Evolutionary conservation across 2,888 invertebrate species (phyloP).

Genomic region (Caenorhabditis drosophilae): DNA sequence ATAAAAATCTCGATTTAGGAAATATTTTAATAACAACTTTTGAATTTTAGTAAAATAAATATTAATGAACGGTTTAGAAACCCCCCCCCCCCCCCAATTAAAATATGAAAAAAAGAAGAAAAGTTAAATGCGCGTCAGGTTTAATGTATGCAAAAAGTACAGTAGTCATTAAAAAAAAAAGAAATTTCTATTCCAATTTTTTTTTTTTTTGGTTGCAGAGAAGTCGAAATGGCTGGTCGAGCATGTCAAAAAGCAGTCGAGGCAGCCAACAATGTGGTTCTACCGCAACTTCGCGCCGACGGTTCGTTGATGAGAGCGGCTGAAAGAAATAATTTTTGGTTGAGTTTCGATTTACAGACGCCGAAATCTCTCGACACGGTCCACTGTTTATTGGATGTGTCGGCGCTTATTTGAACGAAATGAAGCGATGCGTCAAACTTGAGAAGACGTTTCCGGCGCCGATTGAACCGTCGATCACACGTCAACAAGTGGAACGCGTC

Average conservation of each 20-base stretch:
- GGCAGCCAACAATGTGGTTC: slow-evolving; percentile 64
- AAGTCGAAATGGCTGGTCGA: slow-evolving; percentile 55
- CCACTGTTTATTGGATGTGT: slow-evolving; percentile 68
- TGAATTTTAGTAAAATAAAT: too few relatives aligned
- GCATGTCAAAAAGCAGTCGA: slow-evolving; percentile 66
- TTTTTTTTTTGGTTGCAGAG: too few relatives aligned
- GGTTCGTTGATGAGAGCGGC: slow-evolving; percentile 23
- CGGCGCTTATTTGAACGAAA: slow-evolving; percentile 63
- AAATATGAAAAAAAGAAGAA: too few relatives aligned
- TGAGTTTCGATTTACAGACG: slow-evolving; percentile 38
- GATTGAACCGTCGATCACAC: slow-evolving; percentile 51
- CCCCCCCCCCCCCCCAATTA: too few relatives aligned
- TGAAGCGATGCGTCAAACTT: slow-evolving; percentile 64
- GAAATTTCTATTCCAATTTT: too few relatives aligned
- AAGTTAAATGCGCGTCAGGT: too few relatives aligned
- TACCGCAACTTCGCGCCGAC: slow-evolving; percentile 67
- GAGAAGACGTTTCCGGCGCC: slow-evolving; percentile 58
- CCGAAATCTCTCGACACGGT: slow-evolving; percentile 67
- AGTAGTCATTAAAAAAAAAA: too few relatives aligned
- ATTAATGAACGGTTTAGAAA: too few relatives aligned
- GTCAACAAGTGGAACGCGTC: slow-evolving; percentile 44
- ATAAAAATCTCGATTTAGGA: too few relatives aligned
- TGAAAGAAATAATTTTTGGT: background rate
- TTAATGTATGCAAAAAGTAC: too few relatives aligned
- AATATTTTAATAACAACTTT: too few relatives aligned